A percentile compares a stretch with the other conserved stretches of the same genome.
Conservation (phyloP, 2,113 vertebrate genomes). For the Gorilla gorilla region DNA sequence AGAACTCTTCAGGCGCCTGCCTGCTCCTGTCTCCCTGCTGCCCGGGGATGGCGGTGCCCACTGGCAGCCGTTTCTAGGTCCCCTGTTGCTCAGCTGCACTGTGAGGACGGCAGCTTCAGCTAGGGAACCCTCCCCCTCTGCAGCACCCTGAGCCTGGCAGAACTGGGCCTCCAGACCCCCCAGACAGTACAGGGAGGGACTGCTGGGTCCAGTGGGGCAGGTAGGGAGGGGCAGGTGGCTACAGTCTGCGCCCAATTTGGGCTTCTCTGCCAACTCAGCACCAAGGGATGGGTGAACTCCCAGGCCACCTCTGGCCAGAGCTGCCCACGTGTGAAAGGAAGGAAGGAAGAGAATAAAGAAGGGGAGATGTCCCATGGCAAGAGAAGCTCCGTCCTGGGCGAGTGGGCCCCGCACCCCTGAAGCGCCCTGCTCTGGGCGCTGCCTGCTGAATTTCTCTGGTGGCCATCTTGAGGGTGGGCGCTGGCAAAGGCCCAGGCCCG, state of each 20-base stretch:
- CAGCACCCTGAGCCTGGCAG: background rate
- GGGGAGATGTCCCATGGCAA: background rate
- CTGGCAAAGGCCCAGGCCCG: background rate
- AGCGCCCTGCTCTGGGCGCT: background rate
- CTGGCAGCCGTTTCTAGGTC: background rate
- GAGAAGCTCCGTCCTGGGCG: background rate
- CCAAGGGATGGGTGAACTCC: background rate
- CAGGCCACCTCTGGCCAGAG: background rate
- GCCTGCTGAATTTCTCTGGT: accelerated
- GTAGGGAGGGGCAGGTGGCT: background rate
- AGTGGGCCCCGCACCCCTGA: too few relatives aligned
- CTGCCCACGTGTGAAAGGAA: background rate
- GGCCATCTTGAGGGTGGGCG: background rate
- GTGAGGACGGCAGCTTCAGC: background rate
- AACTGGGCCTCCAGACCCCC: background rate
- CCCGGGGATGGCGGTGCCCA: accelerated
- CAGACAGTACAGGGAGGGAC: too few relatives aligned
- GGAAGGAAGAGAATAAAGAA: background rate
- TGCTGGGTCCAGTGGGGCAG: background rate
- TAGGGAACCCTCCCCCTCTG: too few relatives aligned
- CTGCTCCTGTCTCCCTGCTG: accelerated
- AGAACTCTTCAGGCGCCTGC: background rate
- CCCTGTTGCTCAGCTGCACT: accelerated
- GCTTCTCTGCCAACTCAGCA: background rate
- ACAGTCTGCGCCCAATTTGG: background rate